Evolutionary conservation across 2,888 invertebrate genomes (phyloP), one percentile per base, ranked within the genome.

Genomic region (Mycalesis mineus): DNA sequence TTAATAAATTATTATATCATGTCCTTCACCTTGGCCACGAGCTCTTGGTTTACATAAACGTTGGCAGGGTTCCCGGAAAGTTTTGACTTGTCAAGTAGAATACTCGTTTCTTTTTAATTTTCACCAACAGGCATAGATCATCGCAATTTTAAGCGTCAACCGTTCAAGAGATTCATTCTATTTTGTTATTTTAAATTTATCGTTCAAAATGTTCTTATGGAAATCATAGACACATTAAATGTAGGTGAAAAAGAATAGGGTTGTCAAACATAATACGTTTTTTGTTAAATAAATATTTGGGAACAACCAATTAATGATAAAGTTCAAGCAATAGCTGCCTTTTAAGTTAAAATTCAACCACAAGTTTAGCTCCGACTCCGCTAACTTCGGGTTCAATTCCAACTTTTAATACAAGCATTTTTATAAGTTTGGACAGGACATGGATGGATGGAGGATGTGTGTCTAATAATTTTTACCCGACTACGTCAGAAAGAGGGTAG

Each of bases 41-140:
- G 42, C 59, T 52, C 61, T 39, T 49, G 14, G 57, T 22, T 57
- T 62, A 40, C 28, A 13, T 39, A n/a, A 14, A 44, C 13, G 49
- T 51, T 63, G 63, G 63, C 63, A 61, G 49, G 47, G 48, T 55
- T 63, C 63, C 63, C 61, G 45, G 22, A 15, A 59, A 57, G 42
- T 63, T 60, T 62, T 51, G 60, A 62, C 62, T 39, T 57, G 47
- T 62, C 47, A 54, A 47, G 42, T 54, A 50, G 54, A 57, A 61
- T 11, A 41, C 40, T n/a, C 41, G 31, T 54, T 59, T 54, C 54
- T 55, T 61, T 55, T 39, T 41, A 52, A 52, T 52, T 52, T 52
- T 52, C 31, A 52, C 31, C 33, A 54, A 47, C 57, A 40, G 36
- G 13, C 50, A 28, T 58, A 47, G 17, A 58, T 58, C 58, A 58